phyloP scores from a whole-genome alignment of 1,140 invertebrate genomes.

The honey bee (Apis mellifera) region Amel_HAv3.1 CM009934.2:11667501-11668000 shows the following conservation, averaged over 20 bases:
- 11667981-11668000: not conserved
- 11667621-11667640: conserved; percentile 4
- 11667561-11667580: not conserved
- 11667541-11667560: too few species aligned
- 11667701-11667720: too few species aligned
- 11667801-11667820: conserved; percentile 48
- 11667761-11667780: conserved; percentile 42
- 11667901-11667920: conserved; percentile 30
- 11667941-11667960: not conserved
- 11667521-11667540: not conserved
- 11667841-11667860: conserved; percentile 54
- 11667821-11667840: conserved; percentile 40
- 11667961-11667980: too few species aligned
- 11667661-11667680: not conserved
- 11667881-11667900: conserved; percentile 46
- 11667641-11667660: not conserved
- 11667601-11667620: not conserved
- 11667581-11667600: not conserved
- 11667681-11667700: conserved; percentile 37
- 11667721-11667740: not conserved
- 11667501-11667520: not conserved
- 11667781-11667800: conserved; percentile 42
- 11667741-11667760: conserved; percentile 7
- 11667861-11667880: conserved; percentile 48
- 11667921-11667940: not conserved